These are phyloP conservation scores for Mactra quadrangularis DNA, from an alignment of 1,140 invertebrate genomes.

Conservation along the genomic window DNA sequence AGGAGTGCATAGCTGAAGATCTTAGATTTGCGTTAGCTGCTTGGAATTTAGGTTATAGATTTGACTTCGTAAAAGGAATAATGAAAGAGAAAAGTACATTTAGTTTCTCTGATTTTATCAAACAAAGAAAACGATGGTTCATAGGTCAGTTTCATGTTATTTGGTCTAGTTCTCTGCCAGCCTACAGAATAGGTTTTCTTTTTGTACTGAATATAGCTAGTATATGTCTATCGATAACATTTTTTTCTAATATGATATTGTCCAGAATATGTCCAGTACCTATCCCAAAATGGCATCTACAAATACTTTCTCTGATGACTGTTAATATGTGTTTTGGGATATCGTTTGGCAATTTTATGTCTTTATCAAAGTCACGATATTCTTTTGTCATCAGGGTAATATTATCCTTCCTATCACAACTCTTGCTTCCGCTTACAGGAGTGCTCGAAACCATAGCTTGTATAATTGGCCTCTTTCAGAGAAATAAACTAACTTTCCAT, in stretches of 20 bases:
- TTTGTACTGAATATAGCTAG: neutral
- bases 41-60: slow-evolving; percentile 82
- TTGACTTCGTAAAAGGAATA: slow-evolving; percentile 86
- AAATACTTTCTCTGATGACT: neutral
- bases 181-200: neutral
- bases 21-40: slow-evolving; percentile 98
- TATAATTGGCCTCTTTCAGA: neutral
- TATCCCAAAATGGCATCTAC: neutral
- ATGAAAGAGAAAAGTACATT: slow-evolving; percentile 99
- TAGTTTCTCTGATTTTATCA: slow-evolving; percentile 95
- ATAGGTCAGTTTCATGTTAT: slow-evolving; percentile 88
- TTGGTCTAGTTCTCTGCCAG: slow-evolving; percentile 20
- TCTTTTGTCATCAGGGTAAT: neutral
- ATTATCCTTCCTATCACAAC: neutral
- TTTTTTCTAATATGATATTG: neutral
- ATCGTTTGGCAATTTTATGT: neutral
- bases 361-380: neutral
- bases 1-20: slow-evolving; percentile 97
- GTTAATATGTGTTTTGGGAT: neutral
- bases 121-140: slow-evolving; percentile 97
- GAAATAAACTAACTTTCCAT: neutral
- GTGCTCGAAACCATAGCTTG: neutral
- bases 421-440: neutral
- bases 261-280: neutral
- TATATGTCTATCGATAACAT: neutral